phyloP scores from a whole-genome alignment of 2,888 invertebrate genomes.

The Nyleta sp. region DNA sequence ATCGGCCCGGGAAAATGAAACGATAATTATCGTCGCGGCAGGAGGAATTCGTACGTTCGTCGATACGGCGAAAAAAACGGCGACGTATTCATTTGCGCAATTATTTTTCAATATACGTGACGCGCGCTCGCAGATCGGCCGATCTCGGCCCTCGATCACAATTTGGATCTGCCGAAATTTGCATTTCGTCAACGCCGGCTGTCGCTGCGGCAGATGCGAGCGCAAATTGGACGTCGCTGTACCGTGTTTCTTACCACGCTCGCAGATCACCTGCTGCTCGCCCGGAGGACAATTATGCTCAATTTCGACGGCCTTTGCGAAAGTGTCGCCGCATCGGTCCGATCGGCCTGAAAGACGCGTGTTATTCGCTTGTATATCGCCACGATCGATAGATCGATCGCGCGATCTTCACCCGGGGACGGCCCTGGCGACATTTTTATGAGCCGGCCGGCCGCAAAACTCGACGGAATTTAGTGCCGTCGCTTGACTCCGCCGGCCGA shows the following conservation, averaged over 20 bases:
- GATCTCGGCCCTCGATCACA: conserved; percentile 53
- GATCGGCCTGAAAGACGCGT: conserved; percentile 38
- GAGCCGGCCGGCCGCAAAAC: conserved; percentile 29
- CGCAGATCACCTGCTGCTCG: conserved; percentile 75
- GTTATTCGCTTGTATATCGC: conserved; percentile 58
- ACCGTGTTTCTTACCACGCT: conserved; percentile 68
- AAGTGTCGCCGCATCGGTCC: conserved; percentile 71
- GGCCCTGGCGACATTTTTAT: conserved; percentile 48
- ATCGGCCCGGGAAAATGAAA: conserved; percentile 23
- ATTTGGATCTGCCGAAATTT: conserved; percentile 70
- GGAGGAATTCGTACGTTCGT: conserved; percentile 1
- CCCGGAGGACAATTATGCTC: conserved; percentile 76
- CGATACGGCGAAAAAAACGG: neutral
- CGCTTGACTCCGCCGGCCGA: neutral
- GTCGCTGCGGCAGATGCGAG: conserved; percentile 79
- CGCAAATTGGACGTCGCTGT: conserved; percentile 76
- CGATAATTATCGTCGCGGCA: conserved; percentile 38
- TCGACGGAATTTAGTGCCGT: conserved; percentile 15
- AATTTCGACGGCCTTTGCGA: conserved; percentile 74
- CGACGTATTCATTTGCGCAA: conserved; percentile 49
- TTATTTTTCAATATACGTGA: conserved; percentile 60
- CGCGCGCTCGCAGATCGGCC: conserved; percentile 42
- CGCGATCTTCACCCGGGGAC: no score
- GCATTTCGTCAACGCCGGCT: conserved; percentile 80
- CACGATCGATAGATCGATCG: conserved; percentile 54